Evolutionary conservation across 2,113 vertebrate genomes (phyloP).

Genomic region (Colossoma macropomum): DNA sequence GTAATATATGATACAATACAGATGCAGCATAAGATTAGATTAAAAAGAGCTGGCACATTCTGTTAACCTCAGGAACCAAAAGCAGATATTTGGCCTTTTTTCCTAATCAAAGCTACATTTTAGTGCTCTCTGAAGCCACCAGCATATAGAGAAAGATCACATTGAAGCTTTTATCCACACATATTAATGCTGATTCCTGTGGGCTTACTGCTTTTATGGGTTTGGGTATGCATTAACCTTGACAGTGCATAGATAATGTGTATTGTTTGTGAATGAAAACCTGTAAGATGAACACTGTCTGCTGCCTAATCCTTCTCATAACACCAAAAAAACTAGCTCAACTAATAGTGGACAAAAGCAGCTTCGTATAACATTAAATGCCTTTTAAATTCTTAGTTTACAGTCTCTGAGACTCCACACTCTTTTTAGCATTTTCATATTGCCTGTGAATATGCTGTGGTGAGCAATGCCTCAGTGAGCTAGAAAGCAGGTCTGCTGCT

Average conservation of each 20-base stretch:
- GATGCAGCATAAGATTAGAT: no score
- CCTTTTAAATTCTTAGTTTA: neutral
- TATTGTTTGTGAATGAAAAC: neutral
- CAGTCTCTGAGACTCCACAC: neutral
- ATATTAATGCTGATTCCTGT: neutral
- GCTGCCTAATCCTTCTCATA: neutral
- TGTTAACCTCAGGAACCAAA: no score
- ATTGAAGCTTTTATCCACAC: neutral
- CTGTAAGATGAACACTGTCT: neutral
- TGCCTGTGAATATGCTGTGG: neutral
- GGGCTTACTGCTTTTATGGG: neutral
- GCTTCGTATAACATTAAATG: neutral
- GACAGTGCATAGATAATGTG: neutral
- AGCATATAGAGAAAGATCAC: neutral
- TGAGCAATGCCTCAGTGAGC: slow-evolving; percentile 13
- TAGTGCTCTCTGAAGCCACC: neutral
- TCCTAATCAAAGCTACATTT: no score
- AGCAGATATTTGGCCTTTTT: no score
- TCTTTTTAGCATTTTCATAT: slow-evolving; percentile 6
- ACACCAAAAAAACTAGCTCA: neutral
- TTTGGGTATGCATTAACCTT: neutral
- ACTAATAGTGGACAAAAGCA: neutral
- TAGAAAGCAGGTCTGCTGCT: neutral
- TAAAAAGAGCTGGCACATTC: no score
- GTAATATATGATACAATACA: no score